These are phyloP conservation scores for Theocolax elegans DNA, from an alignment of 1,140 invertebrate species.

Conservation along the genomic window DNA sequence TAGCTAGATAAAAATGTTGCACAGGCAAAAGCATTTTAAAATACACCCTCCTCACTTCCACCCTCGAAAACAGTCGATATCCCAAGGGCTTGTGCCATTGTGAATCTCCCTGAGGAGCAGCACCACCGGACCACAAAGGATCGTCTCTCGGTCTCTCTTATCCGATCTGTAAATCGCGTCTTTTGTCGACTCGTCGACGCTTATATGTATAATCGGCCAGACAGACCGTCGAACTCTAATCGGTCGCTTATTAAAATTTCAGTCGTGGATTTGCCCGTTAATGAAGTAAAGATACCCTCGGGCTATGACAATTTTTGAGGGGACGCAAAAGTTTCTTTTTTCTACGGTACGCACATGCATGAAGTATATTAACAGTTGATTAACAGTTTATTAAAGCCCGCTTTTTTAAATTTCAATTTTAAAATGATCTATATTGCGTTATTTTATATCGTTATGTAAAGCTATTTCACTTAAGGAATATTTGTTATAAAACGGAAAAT, in stretches of 20 bases:
- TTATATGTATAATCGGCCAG: neutral
- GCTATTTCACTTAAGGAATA: no score
- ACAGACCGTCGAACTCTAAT: slow-evolving; percentile 5
- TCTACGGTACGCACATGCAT: no score
- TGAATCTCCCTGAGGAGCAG: neutral
- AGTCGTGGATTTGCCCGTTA: neutral
- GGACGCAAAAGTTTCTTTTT: no score
- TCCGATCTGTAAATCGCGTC: slow-evolving; percentile 13
- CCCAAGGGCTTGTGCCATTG: no score
- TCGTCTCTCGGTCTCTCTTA: neutral
- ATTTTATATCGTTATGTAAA: no score
- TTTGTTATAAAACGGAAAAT: no score
- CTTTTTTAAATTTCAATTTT: no score
- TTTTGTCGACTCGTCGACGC: neutral
- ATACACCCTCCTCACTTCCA: neutral
- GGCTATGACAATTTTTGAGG: no score
- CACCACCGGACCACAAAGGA: neutral
- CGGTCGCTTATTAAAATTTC: slow-evolving; percentile 22
- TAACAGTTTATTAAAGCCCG: no score
- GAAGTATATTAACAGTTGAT: no score
- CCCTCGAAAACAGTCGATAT: slow-evolving; percentile 10
- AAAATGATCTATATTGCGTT: no score
- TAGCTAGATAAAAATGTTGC: slow-evolving; percentile 29
- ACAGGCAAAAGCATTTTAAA: slow-evolving; percentile 8
- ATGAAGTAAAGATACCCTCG: no score